Evolutionary conservation across 2,113 vertebrate species (phyloP).

Genomic region (Sula dactylatra): DNA sequence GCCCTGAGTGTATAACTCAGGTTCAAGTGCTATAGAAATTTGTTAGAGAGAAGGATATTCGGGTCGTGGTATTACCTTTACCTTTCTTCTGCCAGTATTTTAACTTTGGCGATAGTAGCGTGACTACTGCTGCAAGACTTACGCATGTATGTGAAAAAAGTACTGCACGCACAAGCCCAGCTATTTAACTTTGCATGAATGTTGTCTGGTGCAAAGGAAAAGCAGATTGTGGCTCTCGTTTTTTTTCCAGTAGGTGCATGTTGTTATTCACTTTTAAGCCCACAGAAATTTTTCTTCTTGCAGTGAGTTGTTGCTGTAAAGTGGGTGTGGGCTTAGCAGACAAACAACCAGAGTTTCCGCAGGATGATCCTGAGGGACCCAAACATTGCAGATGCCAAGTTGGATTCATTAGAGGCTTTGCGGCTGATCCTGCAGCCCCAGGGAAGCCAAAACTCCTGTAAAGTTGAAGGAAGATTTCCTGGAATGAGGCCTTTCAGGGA

Average conservation of each 20-base stretch:
- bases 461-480: constrained; percentile 2
- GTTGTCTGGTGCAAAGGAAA: neutral
- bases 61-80: neutral
- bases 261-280: neutral
- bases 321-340: neutral
- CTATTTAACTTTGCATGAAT: neutral
- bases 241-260: neutral
- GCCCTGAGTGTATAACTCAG: neutral
- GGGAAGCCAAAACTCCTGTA: constrained; percentile 1
- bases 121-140: neutral
- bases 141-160: neutral
- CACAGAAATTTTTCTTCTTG: neutral
- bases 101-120: neutral
- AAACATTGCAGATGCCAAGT: neutral
- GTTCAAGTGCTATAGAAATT: neutral
- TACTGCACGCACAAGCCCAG: neutral
- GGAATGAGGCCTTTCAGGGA: neutral
- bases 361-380: neutral
- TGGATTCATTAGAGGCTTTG: constrained; percentile 26
- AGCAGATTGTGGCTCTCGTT: neutral
- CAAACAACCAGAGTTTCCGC: neutral
- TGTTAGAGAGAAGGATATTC: neutral
- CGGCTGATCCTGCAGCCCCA: neutral
- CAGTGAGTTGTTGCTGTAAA: neutral
- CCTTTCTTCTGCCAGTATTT: neutral